A percentile compares a stretch with the other conserved stretches of the same genome.
Evolutionary conservation across 1,140 invertebrate genomes (phyloP).

Genomic region (Lepidostoma basale): DNA sequence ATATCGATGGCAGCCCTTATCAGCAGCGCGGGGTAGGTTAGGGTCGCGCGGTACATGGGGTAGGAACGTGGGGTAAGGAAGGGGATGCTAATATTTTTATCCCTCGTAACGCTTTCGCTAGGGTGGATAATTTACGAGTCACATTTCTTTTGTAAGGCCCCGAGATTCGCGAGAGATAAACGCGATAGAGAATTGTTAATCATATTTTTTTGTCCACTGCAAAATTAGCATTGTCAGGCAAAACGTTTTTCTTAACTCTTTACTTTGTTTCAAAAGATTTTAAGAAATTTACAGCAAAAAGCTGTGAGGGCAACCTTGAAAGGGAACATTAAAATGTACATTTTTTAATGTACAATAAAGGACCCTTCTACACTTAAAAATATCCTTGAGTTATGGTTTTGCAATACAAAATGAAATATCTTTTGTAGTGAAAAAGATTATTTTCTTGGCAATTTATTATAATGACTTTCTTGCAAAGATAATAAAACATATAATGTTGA

Average conservation of each 20-base stretch:
- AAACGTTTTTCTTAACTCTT: constrained; percentile 3
- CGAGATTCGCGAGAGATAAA: constrained; percentile 46
- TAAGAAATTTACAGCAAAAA: background rate
- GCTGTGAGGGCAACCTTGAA: too few relatives aligned
- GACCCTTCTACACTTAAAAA: too few relatives aligned
- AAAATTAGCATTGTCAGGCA: constrained; percentile 16
- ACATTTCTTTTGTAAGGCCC: constrained; percentile 45
- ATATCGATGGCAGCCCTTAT: constrained; percentile 1
- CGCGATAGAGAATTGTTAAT: constrained; percentile 44
- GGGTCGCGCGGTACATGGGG: constrained; percentile 23
- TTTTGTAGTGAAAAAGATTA: too few relatives aligned
- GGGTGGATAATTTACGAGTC: constrained; percentile 45
- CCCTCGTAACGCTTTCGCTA: constrained; percentile 44
- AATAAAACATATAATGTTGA: too few relatives aligned
- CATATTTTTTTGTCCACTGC: constrained; percentile 39
- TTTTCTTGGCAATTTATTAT: too few relatives aligned
- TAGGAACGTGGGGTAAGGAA: constrained; percentile 19
- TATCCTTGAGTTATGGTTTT: too few relatives aligned
- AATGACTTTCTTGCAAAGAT: too few relatives aligned
- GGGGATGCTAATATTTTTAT: constrained; percentile 48
- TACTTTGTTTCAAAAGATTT: constrained; percentile 10
- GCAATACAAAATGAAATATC: too few relatives aligned
- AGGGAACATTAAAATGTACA: too few relatives aligned
- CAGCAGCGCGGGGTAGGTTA: background rate
- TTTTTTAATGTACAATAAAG: too few relatives aligned